A percentile compares a stretch with the other conserved stretches of the same genome.
These are phyloP conservation scores for Rhabditophanes sp. DNA, from an alignment of 2,888 invertebrate genomes.

Conservation along the genomic window DNA sequence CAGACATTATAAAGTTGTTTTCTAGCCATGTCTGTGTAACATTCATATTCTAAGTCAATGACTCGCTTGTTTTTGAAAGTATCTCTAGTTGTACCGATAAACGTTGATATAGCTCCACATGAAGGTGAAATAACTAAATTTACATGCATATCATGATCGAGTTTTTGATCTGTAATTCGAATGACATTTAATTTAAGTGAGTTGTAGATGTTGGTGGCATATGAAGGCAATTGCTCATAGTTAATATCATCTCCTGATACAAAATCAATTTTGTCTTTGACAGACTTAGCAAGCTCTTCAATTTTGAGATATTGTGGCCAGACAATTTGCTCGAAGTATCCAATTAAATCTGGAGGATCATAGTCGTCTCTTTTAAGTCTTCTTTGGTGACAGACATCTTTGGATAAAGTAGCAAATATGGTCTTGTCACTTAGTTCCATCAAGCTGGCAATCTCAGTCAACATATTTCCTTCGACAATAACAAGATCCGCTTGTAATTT, in stretches of 20 bases:
- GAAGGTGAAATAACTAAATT: slow-evolving; percentile 16
- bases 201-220: slow-evolving; percentile 6
- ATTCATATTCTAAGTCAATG: slow-evolving; percentile 25
- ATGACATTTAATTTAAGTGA: not conserved
- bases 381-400: slow-evolving; percentile 27
- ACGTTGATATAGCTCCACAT: slow-evolving; percentile 34
- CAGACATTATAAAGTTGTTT: slow-evolving; percentile 22
- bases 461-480: slow-evolving; percentile 37
- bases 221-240: not conserved
- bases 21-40: slow-evolving; percentile 39
- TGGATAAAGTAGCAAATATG: slow-evolving; percentile 31
- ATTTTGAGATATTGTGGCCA: slow-evolving; percentile 95
- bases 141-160: too few relatives aligned
- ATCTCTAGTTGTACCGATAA: slow-evolving; percentile 30
- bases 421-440: slow-evolving; percentile 17
- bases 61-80: slow-evolving; percentile 27
- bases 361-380: slow-evolving; percentile 49
- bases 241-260: not conserved
- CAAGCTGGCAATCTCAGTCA: slow-evolving; percentile 26
- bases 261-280: too few relatives aligned
- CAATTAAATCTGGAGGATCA: slow-evolving; percentile 67
- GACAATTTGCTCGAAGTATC: slow-evolving; percentile 64
- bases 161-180: too few relatives aligned
- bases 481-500: slow-evolving; percentile 15
- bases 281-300: too few relatives aligned